phyloP scores from a whole-genome alignment of 1,140 invertebrate species.

The Hyles vespertilio region DNA sequence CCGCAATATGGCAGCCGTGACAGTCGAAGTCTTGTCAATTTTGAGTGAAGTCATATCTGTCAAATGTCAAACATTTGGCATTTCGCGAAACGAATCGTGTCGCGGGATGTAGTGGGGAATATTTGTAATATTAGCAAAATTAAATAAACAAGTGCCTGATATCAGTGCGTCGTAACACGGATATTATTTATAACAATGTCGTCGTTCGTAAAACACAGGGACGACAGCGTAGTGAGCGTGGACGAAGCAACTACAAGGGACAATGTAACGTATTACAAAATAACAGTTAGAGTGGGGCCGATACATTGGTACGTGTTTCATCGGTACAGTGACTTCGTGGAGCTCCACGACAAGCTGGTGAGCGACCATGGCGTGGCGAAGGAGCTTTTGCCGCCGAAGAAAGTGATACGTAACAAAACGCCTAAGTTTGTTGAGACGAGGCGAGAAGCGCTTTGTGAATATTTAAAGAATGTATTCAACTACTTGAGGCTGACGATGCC shows the following conservation, averaged over 20 bases:
- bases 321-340: constrained; percentile 92
- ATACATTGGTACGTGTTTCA: constrained; percentile 89
- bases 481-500: constrained; percentile 86
- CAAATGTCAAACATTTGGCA: background rate
- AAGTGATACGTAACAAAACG: constrained; percentile 80
- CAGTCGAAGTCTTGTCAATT: too few species aligned
- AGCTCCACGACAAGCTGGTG: constrained; percentile 89
- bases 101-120: background rate
- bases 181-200: constrained; percentile 44
- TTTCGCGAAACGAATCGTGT: background rate
- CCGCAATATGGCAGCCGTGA: too few species aligned
- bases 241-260: constrained; percentile 62
- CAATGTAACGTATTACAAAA: constrained; percentile 72
- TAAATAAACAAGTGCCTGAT: background rate
- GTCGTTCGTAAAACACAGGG: constrained; percentile 57
- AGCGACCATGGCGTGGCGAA: constrained; percentile 86
- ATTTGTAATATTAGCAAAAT: background rate
- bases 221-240: constrained; percentile 60
- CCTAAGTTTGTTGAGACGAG: constrained; percentile 91
- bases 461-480: constrained; percentile 85
- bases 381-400: constrained; percentile 93
- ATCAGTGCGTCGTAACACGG: background rate
- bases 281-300: constrained; percentile 77
- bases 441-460: constrained; percentile 85
- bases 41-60: background rate